These are phyloP conservation scores for Andricus quercusramuli DNA, from an alignment of 2,888 invertebrate species.

Conservation along the genomic window DNA sequence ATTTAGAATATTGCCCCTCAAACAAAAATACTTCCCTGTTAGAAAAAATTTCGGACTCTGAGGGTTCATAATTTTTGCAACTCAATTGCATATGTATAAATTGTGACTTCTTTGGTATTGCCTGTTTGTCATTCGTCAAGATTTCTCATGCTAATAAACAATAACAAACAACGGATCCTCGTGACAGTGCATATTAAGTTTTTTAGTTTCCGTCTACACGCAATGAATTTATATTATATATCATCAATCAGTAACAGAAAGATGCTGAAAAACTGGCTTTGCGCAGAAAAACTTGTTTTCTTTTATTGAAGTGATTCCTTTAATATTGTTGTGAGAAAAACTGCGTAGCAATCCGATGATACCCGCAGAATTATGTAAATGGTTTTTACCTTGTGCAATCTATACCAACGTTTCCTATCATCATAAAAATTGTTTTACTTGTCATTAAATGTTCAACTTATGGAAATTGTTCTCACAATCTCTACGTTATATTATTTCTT, in stretches of 20 bases:
- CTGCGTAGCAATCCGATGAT: not conserved
- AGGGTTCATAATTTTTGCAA: no score
- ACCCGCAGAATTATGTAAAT: not conserved
- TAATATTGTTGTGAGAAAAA: not conserved
- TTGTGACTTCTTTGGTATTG: not conserved
- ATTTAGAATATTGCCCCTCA: no score
- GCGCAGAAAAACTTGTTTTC: not conserved
- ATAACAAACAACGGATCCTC: not conserved
- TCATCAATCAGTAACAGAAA: not conserved
- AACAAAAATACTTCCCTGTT: no score
- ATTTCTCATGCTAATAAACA: not conserved
- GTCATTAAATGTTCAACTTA: not conserved
- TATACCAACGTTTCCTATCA: not conserved
- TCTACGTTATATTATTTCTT: not conserved
- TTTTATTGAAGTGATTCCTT: not conserved
- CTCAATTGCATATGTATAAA: no score
- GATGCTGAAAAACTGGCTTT: not conserved
- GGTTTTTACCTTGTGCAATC: not conserved
- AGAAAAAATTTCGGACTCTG: no score
- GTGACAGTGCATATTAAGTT: constrained; percentile 11
- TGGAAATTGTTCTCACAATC: not conserved
- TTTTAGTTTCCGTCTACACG: not conserved
- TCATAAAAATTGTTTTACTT: not conserved
- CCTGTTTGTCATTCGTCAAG: not conserved
- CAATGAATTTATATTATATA: not conserved